Base-by-base conservation (phyloP, 2,113 vertebrate genomes). In the Amblyopsis rosae region DNA sequence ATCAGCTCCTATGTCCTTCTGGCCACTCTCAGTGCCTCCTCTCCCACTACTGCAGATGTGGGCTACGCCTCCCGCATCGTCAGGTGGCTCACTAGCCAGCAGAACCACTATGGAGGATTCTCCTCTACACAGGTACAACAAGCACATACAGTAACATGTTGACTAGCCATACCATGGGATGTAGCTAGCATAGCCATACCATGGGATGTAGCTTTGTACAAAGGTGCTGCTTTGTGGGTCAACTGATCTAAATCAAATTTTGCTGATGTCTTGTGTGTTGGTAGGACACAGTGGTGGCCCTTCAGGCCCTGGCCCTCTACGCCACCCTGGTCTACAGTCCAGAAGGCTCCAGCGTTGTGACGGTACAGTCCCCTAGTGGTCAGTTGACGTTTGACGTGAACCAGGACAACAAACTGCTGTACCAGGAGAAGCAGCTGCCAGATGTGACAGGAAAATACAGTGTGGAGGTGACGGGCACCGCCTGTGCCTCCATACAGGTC, bases 61-160 rank as follows among this genome's bases (percentile, higher is more conserved):
- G 82, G 89, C 59, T 83, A 85, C 3, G 48, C 84, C 46, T 79
- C 88, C 0, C 7, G 67, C 33, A 89, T 94, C 47, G 88, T 93
- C 32, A 85, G 87, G 10, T 96, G 95, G 95, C 68, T 95, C 51
- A 76, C 89, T 6, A 63, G 12, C 2, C 91, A 95, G 75, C 93
- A 95, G 82, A 96, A 95, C 68, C 55, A 91, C 10, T 91, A 88
- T 0, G 95, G 95, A 83, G 94, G 95, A 47, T 96, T 94, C 83
- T 91, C 90, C 13, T 94, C 93, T 45, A 95, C 93, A 0, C 93
- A 94, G 94, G 95, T 96, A 68, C 49, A 61, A 3, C n/a, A 35
- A 66, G 3, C 0, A 41, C 35, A 12, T 35, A n/a, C 26, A 26
- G 26, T 3, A 26, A 2, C 26, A 26, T 46, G 12, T n/a, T 56